phyloP scores from a whole-genome alignment of 2,888 invertebrate species.

The Cheilosia scutellata region DNA sequence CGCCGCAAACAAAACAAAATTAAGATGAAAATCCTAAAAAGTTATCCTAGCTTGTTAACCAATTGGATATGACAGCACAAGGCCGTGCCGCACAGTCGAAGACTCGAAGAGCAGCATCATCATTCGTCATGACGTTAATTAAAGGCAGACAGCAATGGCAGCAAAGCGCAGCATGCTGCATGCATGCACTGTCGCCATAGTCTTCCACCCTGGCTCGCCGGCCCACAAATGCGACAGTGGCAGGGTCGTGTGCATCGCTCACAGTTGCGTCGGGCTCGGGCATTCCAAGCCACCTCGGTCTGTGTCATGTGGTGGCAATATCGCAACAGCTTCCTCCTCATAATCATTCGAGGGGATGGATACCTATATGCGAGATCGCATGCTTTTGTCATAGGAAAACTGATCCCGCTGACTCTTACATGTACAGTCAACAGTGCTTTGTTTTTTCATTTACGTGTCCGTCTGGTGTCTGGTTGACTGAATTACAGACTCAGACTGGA shows the following conservation, averaged over 20 bases:
- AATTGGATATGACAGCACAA: constrained; percentile 73
- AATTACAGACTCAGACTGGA: constrained; percentile 43
- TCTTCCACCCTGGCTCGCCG: constrained; percentile 1
- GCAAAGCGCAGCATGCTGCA: constrained; percentile 15
- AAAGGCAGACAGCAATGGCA: constrained; percentile 58
- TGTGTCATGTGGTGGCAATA: not conserved
- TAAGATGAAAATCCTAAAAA: constrained; percentile 46
- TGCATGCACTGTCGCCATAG: constrained; percentile 10
- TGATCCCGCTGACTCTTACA: constrained; percentile 58
- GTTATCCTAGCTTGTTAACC: constrained; percentile 58
- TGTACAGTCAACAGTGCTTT: constrained; percentile 22
- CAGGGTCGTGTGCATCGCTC: constrained; percentile 29
- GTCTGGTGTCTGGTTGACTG: constrained; percentile 47
- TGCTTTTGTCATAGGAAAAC: constrained; percentile 44
- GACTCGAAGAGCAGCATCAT: constrained; percentile 43
- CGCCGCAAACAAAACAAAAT: constrained; percentile 1
- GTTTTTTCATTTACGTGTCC: not conserved
- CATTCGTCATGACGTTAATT: constrained; percentile 72
- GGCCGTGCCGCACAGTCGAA: constrained; percentile 50
- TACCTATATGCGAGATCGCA: constrained; percentile 13
- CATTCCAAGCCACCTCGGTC: constrained; percentile 1
- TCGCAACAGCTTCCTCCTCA: not conserved
- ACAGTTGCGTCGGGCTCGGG: not conserved
- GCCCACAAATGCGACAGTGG: constrained; percentile 6
- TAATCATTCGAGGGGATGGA: not conserved